Evolutionary conservation across 1,140 invertebrate species (phyloP), one percentile per base, ranked within the genome.

Genomic region (Ceratitis capitata): DNA sequence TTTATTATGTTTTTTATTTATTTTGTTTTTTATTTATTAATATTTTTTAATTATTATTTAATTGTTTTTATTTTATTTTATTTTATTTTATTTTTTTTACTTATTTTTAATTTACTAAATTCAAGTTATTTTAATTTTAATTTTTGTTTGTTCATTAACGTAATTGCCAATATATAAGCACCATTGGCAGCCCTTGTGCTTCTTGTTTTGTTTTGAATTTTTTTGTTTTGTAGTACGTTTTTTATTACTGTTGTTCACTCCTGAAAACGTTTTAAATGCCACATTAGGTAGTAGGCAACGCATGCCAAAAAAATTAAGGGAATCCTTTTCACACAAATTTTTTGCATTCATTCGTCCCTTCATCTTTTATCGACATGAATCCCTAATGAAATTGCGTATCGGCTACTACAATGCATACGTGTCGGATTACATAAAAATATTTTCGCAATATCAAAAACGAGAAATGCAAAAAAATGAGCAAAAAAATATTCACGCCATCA

Each of bases 241-340:
- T 53, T 23, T n/a, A n/a, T n/a, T 23, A 2, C 51, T 3, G 12
- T 26, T 16, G 26, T 19, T 19, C 4, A 1, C 29, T 23, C 29
- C 39, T n/a, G n/a, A n/a, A 35, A 47, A 47, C 42, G 39, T 2
- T 5, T 47, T 78, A 69, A 69, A 19, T 61, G 58, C 26, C 58
- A 61, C 14, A 56, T 5, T 32, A 3, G 7, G 32, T 78, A 78
- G 69, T 39, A 45, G 69, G 69, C 23, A 78, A 78, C 19, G 39
- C 35, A 78, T 78, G 69, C 69, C 69, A 78, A 78, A 78, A 42
- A 78, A 78, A 78, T 78, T 78, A 78, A 78, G 69, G 42, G 69
- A 78, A 45, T 78, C 69, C 69, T 78, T 78, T 19, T 78, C 69
- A 78, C 69, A 78, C 69, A 47, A 26, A 47, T 26, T 23, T 74